Conservation (phyloP, 2,888 invertebrate species). For the Muscina levida region DNA sequence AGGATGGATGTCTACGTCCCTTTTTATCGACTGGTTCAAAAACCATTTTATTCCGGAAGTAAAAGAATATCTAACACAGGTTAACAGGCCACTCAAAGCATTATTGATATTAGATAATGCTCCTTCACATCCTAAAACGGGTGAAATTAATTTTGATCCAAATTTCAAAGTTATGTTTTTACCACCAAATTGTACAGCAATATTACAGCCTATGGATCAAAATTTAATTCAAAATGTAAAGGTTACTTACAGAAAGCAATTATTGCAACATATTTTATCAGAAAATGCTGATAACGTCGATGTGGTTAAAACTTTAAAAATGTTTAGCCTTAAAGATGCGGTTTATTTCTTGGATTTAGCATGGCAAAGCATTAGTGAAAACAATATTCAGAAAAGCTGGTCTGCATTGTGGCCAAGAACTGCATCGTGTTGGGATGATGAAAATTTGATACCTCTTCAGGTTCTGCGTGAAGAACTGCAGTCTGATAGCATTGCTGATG, state of each 20-base stretch:
- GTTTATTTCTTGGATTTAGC: conserved; percentile 7
- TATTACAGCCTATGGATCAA: conserved; percentile 66
- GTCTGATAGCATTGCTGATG: conserved; percentile 40
- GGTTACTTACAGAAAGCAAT: conserved; percentile 39
- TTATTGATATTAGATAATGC: conserved; percentile 64
- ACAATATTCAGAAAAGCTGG: conserved; percentile 40
- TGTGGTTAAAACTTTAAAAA: conserved; percentile 42
- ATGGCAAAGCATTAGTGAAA: conserved; percentile 41
- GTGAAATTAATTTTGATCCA: conserved; percentile 53
- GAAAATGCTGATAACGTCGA: conserved; percentile 38
- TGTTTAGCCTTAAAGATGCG: conserved; percentile 40
- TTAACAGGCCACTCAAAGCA: conserved; percentile 64
- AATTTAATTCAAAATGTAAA: conserved; percentile 50
- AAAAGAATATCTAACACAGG: conserved; percentile 54
- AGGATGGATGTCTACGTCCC: conserved; percentile 57
- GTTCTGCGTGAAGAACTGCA: conserved; percentile 46
- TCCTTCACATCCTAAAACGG: conserved; percentile 59
- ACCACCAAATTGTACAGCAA: conserved; percentile 63
- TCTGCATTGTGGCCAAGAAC: conserved; percentile 39
- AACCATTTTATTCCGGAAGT: conserved; percentile 64
- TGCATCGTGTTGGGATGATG: conserved; percentile 41
- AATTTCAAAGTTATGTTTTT: conserved; percentile 56
- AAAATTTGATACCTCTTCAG: conserved; percentile 36
- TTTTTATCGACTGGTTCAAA: conserved; percentile 65
- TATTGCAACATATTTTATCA: conserved; percentile 58